Evolutionary conservation across 1,140 invertebrate genomes (phyloP).

Genomic region (Drosophila parabipectinata): DNA sequence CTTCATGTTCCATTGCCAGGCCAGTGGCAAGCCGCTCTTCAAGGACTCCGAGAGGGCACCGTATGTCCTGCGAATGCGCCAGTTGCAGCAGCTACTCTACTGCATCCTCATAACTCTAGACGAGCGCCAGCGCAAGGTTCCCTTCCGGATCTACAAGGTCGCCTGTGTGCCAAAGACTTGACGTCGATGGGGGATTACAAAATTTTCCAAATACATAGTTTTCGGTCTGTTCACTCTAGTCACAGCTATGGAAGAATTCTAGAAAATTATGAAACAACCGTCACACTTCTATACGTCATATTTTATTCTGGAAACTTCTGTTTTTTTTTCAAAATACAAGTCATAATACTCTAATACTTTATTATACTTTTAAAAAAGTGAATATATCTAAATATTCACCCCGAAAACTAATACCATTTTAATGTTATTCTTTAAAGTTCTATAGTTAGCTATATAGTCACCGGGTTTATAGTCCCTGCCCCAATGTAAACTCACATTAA

Average conservation of each 20-base stretch:
- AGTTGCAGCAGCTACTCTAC: slow-evolving; percentile 85
- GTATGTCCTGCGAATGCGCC: slow-evolving; percentile 85
- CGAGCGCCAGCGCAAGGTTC: slow-evolving; percentile 30
- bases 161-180: slow-evolving; percentile 23
- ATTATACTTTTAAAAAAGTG: too few species aligned
- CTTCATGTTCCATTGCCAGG: slow-evolving; percentile 86
- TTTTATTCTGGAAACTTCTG: neutral
- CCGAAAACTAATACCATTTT: too few species aligned
- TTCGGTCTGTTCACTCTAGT: neutral
- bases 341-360: too few species aligned
- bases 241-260: neutral
- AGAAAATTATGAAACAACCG: neutral
- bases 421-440: too few species aligned
- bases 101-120: slow-evolving; percentile 84
- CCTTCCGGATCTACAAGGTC: slow-evolving; percentile 47
- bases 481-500: slow-evolving; percentile 31
- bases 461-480: neutral
- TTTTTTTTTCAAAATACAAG: neutral
- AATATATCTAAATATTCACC: too few species aligned
- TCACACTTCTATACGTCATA: neutral
- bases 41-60: slow-evolving; percentile 84
- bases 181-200: neutral
- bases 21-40: slow-evolving; percentile 85
- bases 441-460: neutral
- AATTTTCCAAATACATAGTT: neutral